phyloP scores from a whole-genome alignment of 2,797 vertebrate species.

The Urosaurus nigricauda region DNA sequence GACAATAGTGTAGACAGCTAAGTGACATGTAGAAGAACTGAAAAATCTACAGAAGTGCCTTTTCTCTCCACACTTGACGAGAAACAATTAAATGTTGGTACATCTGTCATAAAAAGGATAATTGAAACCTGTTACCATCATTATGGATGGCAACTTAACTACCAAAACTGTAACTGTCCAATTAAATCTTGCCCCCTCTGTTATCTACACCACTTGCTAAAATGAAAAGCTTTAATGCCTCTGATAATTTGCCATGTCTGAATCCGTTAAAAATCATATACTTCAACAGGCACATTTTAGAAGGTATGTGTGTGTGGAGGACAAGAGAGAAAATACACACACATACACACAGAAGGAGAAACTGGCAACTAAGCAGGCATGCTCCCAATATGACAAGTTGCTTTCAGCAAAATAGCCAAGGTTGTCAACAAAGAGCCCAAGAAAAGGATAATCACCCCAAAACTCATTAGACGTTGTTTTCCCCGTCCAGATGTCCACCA shows the following conservation, averaged over 20 bases:
- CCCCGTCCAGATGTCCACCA: slow-evolving; percentile 65
- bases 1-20: slow-evolving; percentile 93
- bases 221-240: slow-evolving; percentile 69
- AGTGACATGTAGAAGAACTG: slow-evolving; percentile 97
- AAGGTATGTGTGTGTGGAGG: slow-evolving; percentile 26
- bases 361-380: slow-evolving; percentile 30
- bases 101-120: slow-evolving; percentile 87
- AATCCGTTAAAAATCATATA: slow-evolving; percentile 45
- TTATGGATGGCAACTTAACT: slow-evolving; percentile 70
- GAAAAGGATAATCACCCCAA: slow-evolving; percentile 58
- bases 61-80: slow-evolving; percentile 89
- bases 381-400: slow-evolving; percentile 27
- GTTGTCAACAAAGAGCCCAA: slow-evolving; percentile 67
- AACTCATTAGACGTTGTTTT: slow-evolving; percentile 71
- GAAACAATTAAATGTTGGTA: slow-evolving; percentile 88
- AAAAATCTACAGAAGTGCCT: slow-evolving; percentile 98
- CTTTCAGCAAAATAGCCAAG: slow-evolving; percentile 70
- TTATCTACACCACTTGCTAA: slow-evolving; percentile 71
- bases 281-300: slow-evolving; percentile 33
- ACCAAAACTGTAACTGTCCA: slow-evolving; percentile 75
- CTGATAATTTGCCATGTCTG: slow-evolving; percentile 53
- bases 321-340: background rate
- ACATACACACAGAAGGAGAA: slow-evolving; percentile 12
- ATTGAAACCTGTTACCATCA: slow-evolving; percentile 79
- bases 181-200: slow-evolving; percentile 71